phyloP scores from a whole-genome alignment of 2,113 vertebrate species.

The Chaetorhynchus papuensis region DNA sequence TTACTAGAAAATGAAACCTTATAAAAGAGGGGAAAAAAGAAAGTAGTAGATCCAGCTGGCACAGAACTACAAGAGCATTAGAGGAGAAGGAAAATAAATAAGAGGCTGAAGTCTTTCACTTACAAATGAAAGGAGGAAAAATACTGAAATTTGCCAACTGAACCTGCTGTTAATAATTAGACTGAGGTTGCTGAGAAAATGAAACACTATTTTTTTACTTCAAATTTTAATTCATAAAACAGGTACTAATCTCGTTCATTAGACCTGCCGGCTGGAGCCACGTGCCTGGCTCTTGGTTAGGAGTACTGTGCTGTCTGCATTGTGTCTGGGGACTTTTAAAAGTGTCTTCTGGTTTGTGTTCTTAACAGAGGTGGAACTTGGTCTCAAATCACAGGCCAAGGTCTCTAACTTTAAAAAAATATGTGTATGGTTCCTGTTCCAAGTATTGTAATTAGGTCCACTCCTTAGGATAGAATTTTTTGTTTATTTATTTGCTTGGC shows the following conservation, averaged over 20 bases:
- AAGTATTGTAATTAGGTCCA: not conserved
- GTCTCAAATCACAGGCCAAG: not conserved
- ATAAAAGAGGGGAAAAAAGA: not conserved
- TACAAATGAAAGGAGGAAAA: not conserved
- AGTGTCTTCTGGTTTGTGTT: not conserved
- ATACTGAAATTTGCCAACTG: slow-evolving; percentile 5
- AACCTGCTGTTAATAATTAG: slow-evolving; percentile 64
- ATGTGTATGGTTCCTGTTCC: not conserved
- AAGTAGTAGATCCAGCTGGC: slow-evolving; percentile 20
- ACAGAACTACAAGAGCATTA: not conserved
- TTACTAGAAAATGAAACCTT: slow-evolving; percentile 54
- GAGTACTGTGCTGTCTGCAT: not conserved
- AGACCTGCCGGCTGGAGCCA: not conserved
- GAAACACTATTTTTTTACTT: slow-evolving; percentile 52
- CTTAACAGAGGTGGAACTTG: not conserved
- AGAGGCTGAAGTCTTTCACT: slow-evolving; percentile 22
- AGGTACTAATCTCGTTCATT: slow-evolving; percentile 9
- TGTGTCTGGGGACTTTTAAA: slow-evolving; percentile 25
- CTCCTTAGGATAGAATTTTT: not conserved
- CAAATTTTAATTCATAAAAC: slow-evolving; percentile 53
- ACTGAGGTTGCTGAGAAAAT: slow-evolving; percentile 51
- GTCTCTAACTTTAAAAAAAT: not conserved
- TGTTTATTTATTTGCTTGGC: not conserved
- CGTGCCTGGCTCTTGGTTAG: slow-evolving; percentile 7
- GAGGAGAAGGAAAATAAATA: slow-evolving; percentile 37